Evolutionary conservation across 2,797 vertebrate genomes (phyloP).

Genomic region (Schizothorax lantsangensis): DNA sequence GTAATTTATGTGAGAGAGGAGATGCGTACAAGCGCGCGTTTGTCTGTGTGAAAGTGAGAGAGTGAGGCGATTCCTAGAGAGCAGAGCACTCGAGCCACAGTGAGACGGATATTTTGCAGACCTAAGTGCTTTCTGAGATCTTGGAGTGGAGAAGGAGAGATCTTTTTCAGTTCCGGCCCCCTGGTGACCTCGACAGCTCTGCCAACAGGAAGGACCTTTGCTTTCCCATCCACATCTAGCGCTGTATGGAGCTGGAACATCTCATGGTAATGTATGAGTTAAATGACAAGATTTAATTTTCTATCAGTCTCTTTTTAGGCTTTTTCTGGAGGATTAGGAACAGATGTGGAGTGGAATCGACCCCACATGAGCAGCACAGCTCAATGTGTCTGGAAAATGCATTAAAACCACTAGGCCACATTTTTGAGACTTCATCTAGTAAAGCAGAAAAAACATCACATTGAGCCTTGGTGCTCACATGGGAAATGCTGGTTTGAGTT

Average conservation of each 20-base stretch:
- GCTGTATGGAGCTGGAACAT: not conserved
- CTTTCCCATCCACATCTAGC: not conserved
- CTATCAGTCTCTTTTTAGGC: not conserved
- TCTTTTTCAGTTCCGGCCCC: conserved; percentile 67
- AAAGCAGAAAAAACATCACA: not conserved
- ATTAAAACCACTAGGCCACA: not conserved
- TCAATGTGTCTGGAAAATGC: not conserved
- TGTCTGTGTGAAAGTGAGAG: conserved; percentile 23
- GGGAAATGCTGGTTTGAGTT: not conserved
- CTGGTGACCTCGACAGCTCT: conserved; percentile 66
- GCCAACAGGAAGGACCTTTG: conserved; percentile 50
- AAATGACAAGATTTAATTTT: not conserved
- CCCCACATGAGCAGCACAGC: not conserved
- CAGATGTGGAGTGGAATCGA: not conserved
- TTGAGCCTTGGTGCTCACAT: not conserved
- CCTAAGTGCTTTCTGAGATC: conserved; percentile 73
- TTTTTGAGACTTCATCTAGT: not conserved
- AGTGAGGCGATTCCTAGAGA: conserved; percentile 78
- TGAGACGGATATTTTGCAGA: conserved; percentile 68
- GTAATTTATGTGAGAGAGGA: conserved; percentile 50
- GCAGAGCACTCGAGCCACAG: conserved; percentile 63
- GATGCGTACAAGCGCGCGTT: not conserved
- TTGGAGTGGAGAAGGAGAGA: conserved; percentile 72
- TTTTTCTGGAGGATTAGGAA: not conserved
- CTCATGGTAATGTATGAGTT: not conserved